A percentile compares a stretch with the other conserved stretches of the same genome.
These are phyloP conservation scores for Merluccius polli DNA, from an alignment of 2,797 vertebrate genomes.

Conservation along the genomic window DNA sequence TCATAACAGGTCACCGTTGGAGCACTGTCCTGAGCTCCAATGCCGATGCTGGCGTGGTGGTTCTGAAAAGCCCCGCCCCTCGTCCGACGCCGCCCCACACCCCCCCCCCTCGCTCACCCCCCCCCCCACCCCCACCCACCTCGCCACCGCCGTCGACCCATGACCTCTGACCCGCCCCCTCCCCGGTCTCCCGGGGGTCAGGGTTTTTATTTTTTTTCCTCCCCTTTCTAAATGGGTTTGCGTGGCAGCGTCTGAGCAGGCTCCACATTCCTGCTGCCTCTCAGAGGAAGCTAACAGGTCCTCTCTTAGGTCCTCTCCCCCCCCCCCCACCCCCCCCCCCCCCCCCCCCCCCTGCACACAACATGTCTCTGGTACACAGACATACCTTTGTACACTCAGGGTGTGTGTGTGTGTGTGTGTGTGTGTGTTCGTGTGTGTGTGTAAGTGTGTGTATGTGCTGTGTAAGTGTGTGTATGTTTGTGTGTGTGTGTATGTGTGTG, in stretches of 20 bases:
- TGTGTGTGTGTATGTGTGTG: neutral
- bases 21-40: constrained; percentile 70
- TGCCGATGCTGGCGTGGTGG: constrained; percentile 67
- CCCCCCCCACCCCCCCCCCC: too few relatives aligned
- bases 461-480: neutral
- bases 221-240: constrained; percentile 46
- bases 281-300: constrained; percentile 44
- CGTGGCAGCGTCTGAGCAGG: constrained; percentile 33
- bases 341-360: neutral
- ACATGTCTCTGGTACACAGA: neutral
- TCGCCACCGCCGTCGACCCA: constrained; percentile 9
- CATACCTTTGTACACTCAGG: neutral
- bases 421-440: constrained; percentile 13
- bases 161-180: constrained; percentile 61
- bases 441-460: neutral
- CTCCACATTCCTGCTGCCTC: constrained; percentile 60
- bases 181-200: constrained; percentile 47
- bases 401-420: constrained; percentile 25
- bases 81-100: constrained; percentile 57
- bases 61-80: constrained; percentile 61
- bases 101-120: constrained; percentile 54
- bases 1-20: constrained; percentile 75
- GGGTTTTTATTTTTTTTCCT: constrained; percentile 2
- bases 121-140: constrained; percentile 15
- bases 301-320: constrained; percentile 2